Evolutionary conservation across 92 coral and sea anemone genomes (phyloP).

Genomic region (Actinostola sp.): DNA sequence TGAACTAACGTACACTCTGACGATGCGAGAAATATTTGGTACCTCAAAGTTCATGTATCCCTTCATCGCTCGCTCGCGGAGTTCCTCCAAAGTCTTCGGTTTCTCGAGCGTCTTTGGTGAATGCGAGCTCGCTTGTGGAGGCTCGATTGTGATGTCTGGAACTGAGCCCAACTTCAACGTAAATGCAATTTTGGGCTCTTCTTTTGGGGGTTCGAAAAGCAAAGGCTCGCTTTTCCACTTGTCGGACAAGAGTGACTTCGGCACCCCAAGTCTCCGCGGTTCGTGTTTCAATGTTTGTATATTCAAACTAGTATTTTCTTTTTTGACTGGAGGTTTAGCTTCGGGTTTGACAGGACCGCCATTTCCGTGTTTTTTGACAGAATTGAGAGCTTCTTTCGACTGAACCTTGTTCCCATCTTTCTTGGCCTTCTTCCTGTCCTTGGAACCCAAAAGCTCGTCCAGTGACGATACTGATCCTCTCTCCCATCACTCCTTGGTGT

Average conservation of each 20-base stretch:
- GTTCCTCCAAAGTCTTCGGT: constrained; percentile 49
- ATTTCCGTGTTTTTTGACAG: constrained; percentile 1
- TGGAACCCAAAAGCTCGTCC: constrained; percentile 68
- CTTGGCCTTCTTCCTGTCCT: constrained; percentile 27
- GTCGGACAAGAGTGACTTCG: constrained; percentile 8
- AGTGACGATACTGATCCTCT: constrained; percentile 62
- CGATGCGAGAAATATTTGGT: constrained; percentile 61
- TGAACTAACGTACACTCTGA: constrained; percentile 72
- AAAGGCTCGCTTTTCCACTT: constrained; percentile 46
- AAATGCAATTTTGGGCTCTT: background rate
- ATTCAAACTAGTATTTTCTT: constrained; percentile 35
- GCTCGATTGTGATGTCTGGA: constrained; percentile 13
- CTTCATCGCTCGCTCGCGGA: constrained; percentile 58
- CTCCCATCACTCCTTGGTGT: constrained; percentile 40
- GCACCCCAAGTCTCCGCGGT: constrained; percentile 15
- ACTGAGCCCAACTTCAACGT: constrained; percentile 19
- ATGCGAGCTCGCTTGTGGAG: background rate
- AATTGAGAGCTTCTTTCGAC: constrained; percentile 17
- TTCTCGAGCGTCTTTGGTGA: constrained; percentile 11
- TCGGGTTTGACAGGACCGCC: constrained; percentile 15
- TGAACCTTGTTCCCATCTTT: constrained; percentile 11
- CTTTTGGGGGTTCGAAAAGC: constrained; percentile 11
- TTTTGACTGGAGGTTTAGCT: constrained; percentile 54
- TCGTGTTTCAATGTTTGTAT: constrained; percentile 69
- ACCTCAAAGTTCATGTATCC: constrained; percentile 63